These are phyloP conservation scores for Cryptotis parvus DNA, from an alignment of 2,113 vertebrate species.

Conservation along the genomic window DNA sequence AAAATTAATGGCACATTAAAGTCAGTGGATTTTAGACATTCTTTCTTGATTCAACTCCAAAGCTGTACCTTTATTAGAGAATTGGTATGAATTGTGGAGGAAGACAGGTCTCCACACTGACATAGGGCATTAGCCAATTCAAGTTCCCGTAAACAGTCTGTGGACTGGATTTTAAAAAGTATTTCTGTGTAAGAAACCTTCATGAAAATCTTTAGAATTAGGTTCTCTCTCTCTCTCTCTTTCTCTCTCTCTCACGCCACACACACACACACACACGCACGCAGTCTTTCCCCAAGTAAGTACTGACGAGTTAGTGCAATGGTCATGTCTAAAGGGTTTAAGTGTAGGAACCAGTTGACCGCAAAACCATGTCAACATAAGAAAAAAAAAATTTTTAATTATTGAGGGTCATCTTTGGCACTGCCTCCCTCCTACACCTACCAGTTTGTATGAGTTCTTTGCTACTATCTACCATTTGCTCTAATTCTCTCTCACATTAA, in stretches of 20 bases:
- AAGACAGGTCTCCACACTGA: background rate
- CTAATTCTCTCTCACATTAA: background rate
- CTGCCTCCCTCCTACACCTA: too few species aligned
- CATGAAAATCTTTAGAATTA: background rate
- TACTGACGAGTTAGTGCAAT: background rate
- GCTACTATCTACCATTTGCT: background rate
- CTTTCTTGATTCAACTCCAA: background rate
- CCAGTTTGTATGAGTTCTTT: background rate
- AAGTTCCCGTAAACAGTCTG: background rate
- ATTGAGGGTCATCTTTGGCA: background rate
- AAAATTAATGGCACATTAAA: background rate
- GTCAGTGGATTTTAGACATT: background rate
- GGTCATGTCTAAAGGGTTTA: background rate
- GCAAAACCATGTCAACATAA: background rate
- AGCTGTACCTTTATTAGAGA: constrained; percentile 16
- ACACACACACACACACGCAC: too few species aligned
- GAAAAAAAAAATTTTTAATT: background rate
- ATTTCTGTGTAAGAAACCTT: constrained; percentile 12
- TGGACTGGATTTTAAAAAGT: background rate
- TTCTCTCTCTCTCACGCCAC: background rate
- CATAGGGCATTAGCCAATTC: background rate
- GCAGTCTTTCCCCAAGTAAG: background rate
- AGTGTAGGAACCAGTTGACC: background rate
- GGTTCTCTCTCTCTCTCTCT: too few species aligned
- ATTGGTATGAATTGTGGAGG: background rate